phyloP scores from a whole-genome alignment of 2,888 invertebrate genomes.

The Athripsodes cinereus region DNA sequence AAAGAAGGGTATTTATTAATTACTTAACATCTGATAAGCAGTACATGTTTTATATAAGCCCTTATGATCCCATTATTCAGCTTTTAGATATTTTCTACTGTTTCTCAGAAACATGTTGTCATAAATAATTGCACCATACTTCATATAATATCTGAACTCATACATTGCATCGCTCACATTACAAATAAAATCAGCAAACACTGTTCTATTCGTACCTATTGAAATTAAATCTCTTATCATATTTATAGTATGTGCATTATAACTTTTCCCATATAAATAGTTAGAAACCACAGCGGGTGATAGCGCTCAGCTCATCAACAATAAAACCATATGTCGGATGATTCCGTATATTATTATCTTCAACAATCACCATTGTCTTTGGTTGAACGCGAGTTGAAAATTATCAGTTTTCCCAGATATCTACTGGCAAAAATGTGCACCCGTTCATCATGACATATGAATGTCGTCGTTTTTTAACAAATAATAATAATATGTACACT shows the following conservation, averaged over 20 bases:
- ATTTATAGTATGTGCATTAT: not conserved
- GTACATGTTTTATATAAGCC: no score
- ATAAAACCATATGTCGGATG: not conserved
- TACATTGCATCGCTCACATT: no score
- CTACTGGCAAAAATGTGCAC: not conserved
- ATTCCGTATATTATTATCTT: not conserved
- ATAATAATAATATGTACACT: not conserved
- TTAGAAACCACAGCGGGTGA: not conserved
- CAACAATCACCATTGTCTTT: not conserved
- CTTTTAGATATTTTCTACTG: no score
- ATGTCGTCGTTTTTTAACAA: not conserved
- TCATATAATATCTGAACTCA: no score
- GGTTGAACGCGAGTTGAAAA: not conserved
- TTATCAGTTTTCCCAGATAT: not conserved
- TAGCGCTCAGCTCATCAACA: not conserved
- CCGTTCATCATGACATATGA: not conserved
- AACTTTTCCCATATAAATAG: not conserved
- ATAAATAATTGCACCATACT: no score
- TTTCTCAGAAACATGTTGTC: no score
- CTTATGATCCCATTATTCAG: no score
- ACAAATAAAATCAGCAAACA: not conserved
- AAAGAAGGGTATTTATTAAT: no score
- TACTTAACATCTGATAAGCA: no score
- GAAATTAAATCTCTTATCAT: not conserved
- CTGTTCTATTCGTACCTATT: not conserved